Evolutionary conservation across 2,113 vertebrate genomes (phyloP).

Genomic region (Cyrtonyx montezumae): DNA sequence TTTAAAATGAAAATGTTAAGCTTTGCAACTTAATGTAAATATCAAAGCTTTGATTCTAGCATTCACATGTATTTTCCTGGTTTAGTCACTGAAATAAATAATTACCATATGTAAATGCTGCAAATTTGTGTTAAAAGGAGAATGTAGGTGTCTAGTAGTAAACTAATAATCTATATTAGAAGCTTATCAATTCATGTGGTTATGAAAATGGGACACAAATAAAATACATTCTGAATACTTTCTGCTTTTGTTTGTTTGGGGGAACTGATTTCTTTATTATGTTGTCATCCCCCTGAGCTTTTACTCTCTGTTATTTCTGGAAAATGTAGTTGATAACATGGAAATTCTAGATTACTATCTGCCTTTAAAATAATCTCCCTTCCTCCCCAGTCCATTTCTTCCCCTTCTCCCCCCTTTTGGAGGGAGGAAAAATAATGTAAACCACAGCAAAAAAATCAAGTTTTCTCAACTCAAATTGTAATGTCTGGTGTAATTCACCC

Average conservation of each 20-base stretch:
- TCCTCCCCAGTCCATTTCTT: neutral
- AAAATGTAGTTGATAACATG: neutral
- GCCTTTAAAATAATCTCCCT: neutral
- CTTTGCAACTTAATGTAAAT: neutral
- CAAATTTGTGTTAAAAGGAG: neutral
- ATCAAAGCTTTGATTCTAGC: neutral
- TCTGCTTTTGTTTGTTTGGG: neutral
- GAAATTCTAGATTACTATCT: neutral
- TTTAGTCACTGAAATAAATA: neutral
- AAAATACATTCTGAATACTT: neutral
- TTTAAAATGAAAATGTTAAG: neutral
- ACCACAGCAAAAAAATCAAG: neutral
- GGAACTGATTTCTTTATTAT: neutral
- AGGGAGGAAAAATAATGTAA: neutral
- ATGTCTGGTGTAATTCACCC: neutral
- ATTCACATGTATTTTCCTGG: neutral
- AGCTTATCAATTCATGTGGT: neutral
- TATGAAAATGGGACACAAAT: neutral
- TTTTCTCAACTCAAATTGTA: neutral
- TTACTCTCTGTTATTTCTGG: neutral
- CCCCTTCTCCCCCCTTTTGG: accelerated
- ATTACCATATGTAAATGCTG: neutral
- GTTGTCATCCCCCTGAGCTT: neutral
- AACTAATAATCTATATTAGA: neutral
- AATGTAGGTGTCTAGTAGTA: neutral